Base-by-base conservation (phyloP, 2,113 vertebrate genomes). In the Isurus oxyrinchus region DNA sequence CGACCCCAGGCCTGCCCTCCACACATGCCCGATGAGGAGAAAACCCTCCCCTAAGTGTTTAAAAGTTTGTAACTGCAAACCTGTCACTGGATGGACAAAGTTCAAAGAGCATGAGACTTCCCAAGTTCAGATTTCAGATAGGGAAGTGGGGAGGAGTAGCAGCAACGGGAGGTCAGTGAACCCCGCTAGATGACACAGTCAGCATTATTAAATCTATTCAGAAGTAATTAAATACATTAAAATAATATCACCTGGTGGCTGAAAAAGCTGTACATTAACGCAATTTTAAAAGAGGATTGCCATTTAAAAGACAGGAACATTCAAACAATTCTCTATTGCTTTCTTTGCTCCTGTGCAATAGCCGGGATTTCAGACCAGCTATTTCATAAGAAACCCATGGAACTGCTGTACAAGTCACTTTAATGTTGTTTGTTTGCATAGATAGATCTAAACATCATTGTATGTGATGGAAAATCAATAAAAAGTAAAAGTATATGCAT, bases 391-490 rank as follows among this genome's bases (percentile, higher is more conserved):
- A 94, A 94, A 66, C 7, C n/a, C n/a, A 23, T 8, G 35, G 16
- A 40, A 63, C 90, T 63, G 59, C 90, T 19, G 57, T n/a, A 19
- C n/a, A 40, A 84, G 11, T 44, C n/a, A 84, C 13, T 84, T 49
- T 7, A 84, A 19, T 44, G 63, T 21, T 66, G 90, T 63, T 93
- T 93, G 57, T n/a, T 93, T 63, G 16, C n/a, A 10, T 35, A 40
- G 59, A 44, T 40, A 8, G 35, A 19, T 59, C 19, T 94, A 59
- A 94, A 63, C 16, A 40, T 61, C n/a, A 94, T 94, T 66, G n/a
- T 23, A 66, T 14, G 7, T 63, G 90, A 94, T 94, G 90, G 90
- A 40, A 94, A 94, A 94, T 94, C 90, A 93, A 93, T 93, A 40
- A 93, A 63, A 63, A n/a, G 57, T 63, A 66, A 94, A 94, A 40